Evolutionary conservation across 2,113 vertebrate species (phyloP), one percentile per base, ranked within the genome.

Genomic region (Myiopsitta monachus): DNA sequence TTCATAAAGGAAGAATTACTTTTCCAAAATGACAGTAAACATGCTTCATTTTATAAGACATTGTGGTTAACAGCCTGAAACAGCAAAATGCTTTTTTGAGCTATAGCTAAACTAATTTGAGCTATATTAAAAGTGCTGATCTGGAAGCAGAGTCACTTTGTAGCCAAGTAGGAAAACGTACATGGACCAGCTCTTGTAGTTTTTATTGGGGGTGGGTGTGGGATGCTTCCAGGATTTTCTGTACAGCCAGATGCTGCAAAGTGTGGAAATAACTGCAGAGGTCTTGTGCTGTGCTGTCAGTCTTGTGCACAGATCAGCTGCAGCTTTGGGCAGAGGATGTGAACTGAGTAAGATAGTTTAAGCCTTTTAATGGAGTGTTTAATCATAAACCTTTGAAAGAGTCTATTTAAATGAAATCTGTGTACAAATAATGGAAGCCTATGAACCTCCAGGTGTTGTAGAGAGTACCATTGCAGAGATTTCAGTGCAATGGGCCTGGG

Each of bases 41-140:
- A 96, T 90, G 91, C 92, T 97, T 96, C 92, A 86, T 96, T 97
- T 97, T 98, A 87, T 76, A 97, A 98, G 96, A 95, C 96, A 84
- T 55, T 78, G 94, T 95, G 93, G 83, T 97, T 98, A 98, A 97
- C 97, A 97, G 96, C 95, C 97, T 96, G 97, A 96, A 97, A 97
- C 96, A 90, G 93, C 52, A 16, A 91, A 96, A 87, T 87, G 64
- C 33, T 87, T 94, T 92, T 68, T 61, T 78, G 78, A 97, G 91
- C 92, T 95, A 87, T 38, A 95, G 94, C 96, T 97, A 92, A 96
- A 92, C 93, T 96, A 95, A 97, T 97, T 94, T 95, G 91, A 88
- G 90, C 59, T 83, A 18, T 79, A 88, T 96, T 96, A 82, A 83
- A 97, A 92, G 85, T 97, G 91, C 91, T 95, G 94, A 92, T 87